Base-by-base conservation (phyloP, 1,140 invertebrate genomes). In the Polypedilum vanderplanki region DNA sequence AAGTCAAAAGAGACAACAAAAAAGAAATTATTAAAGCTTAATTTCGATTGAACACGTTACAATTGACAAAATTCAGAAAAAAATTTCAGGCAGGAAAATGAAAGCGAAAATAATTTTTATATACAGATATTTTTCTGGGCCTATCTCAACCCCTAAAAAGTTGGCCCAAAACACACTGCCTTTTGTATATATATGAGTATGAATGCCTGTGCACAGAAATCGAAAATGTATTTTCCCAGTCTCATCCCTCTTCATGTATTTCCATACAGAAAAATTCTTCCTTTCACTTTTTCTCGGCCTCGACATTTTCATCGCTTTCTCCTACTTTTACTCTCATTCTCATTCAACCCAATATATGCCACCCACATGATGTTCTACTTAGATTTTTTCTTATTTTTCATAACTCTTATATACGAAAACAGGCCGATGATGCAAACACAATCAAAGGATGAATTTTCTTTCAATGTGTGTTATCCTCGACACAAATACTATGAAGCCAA, bases 141-240 rank as follows among this genome's bases (percentile, higher is more conserved):
- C 65, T 70, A 70, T 70, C 65, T 22, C 65, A 70, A 70, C 65
- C 65, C 65, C 65, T 70, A 70, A 70, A 70, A 20, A 22, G 65
- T 70, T 70, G 17, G 65, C 65, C 65, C 10, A 70, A 57, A 57
- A 57, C 46, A 57, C 12, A 57, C 12, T 57, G 24, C 24, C 24
- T 33, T 1, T 5, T 33, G 24, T 57, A 12, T 12, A 3, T 57
- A n/a, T n/a, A 12, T 46, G 1, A 3, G 8, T 12, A 1, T 57
- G 46, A 12, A n/a, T 57, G n/a, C n/a, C 12, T 15, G 46, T 57
- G 46, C 46, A 57, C 46, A 57, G 12, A 57, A 57, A 57, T 57
- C 46, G 46, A 57, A 57, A 57, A 57, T 57, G 46, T 57, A 57
- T 57, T 57, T 57, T 57, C 46, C 46, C 46, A n/a, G n/a, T 57